Evolutionary conservation across 2,888 invertebrate species (phyloP).

Genomic region (Synergus laeviventris): DNA sequence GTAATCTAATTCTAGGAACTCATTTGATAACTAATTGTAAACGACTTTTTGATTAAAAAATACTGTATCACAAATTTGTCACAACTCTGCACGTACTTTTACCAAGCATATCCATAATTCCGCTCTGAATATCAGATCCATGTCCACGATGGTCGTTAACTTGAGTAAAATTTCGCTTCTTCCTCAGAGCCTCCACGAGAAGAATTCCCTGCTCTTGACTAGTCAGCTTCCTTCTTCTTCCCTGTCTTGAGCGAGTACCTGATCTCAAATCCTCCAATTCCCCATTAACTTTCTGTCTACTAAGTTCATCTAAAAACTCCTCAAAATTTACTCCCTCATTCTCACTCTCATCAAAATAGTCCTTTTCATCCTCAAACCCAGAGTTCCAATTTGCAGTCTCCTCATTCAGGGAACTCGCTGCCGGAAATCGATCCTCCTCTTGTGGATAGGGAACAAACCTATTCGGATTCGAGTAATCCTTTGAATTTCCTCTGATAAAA

Average conservation of each 20-base stretch:
- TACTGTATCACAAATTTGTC: background rate
- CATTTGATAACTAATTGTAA: too few species aligned
- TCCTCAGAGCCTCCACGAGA: constrained; percentile 84
- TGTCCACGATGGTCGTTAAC: constrained; percentile 77
- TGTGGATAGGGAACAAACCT: constrained; percentile 2
- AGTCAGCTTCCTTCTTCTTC: constrained; percentile 78
- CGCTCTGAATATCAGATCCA: constrained; percentile 81
- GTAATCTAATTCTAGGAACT: too few species aligned
- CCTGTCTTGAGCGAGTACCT: constrained; percentile 56
- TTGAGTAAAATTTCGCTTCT: constrained; percentile 77
- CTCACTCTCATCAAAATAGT: constrained; percentile 31
- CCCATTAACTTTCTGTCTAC: constrained; percentile 48
- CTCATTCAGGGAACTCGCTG: constrained; percentile 39
- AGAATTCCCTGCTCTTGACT: constrained; percentile 87
- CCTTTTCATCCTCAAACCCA: constrained; percentile 40
- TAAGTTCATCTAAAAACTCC: constrained; percentile 60
- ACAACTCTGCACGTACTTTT: constrained; percentile 81
- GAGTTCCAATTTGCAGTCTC: constrained; percentile 41
- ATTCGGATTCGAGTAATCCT: constrained; percentile 26
- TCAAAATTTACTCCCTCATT: constrained; percentile 46
- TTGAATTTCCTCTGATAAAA: constrained; percentile 3
- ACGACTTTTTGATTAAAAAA: background rate
- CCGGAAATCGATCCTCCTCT: constrained; percentile 38
- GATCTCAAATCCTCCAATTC: constrained; percentile 42
- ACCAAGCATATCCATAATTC: constrained; percentile 89